A percentile compares a stretch with the other conserved stretches of the same genome.
phyloP scores from a whole-genome alignment of 2,888 invertebrate species.

The Ditula angustiorana region DNA sequence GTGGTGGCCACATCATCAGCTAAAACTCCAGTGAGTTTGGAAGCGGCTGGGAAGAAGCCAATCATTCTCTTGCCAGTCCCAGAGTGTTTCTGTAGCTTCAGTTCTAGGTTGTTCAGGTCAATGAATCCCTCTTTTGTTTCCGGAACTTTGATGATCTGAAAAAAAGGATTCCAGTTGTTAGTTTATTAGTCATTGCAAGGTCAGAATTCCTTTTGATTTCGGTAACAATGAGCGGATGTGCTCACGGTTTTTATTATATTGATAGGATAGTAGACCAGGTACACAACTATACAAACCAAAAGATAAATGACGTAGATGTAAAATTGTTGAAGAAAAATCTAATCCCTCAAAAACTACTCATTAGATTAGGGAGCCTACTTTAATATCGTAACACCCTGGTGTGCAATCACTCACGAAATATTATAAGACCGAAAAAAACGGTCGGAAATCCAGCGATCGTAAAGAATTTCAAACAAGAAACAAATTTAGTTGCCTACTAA shows the following conservation, averaged over 20 bases:
- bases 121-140: conserved; percentile 93
- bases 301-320: neutral
- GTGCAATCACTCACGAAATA: neutral
- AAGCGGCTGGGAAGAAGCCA: conserved; percentile 94
- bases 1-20: conserved; percentile 94
- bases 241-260: too few relatives aligned
- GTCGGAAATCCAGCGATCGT: neutral
- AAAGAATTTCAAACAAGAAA: neutral
- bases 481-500: neutral
- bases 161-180: conserved; percentile 42
- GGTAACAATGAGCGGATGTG: too few relatives aligned
- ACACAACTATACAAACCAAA: too few relatives aligned
- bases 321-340: neutral
- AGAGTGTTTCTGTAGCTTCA: conserved; percentile 87
- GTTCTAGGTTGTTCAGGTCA: conserved; percentile 91
- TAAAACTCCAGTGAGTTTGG: conserved; percentile 95
- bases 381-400: neutral
- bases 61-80: conserved; percentile 89
- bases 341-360: conserved; percentile 17
- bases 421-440: conserved; percentile 5
- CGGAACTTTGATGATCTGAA: conserved; percentile 91
- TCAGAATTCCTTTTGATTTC: too few relatives aligned
- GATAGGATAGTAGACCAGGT: too few relatives aligned
- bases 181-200: too few relatives aligned
- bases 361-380: conserved; percentile 15